These are phyloP conservation scores for Micrastur ruficollis DNA, from an alignment of 2,797 vertebrate genomes.

Conservation along the genomic window DNA sequence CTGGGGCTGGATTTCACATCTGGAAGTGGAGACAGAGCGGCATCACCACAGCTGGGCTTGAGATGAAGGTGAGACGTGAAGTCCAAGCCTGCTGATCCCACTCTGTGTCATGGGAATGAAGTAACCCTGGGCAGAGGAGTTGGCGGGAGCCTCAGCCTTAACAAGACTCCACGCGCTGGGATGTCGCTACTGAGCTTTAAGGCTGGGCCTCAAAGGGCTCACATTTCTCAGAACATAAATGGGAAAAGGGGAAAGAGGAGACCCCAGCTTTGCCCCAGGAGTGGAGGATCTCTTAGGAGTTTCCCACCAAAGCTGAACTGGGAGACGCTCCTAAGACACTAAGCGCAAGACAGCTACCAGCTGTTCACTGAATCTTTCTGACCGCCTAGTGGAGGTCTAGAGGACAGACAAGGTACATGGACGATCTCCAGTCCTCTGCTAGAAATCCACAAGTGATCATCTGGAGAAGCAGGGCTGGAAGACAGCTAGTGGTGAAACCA, in stretches of 20 bases:
- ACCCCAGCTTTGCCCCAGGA: background rate
- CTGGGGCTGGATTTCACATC: background rate
- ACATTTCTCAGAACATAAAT: background rate
- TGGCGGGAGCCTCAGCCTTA: background rate
- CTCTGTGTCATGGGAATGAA: background rate
- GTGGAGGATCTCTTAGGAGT: background rate
- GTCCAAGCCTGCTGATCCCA: background rate
- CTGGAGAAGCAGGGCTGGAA: background rate
- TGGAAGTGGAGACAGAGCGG: background rate
- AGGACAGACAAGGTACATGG: background rate
- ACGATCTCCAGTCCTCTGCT: background rate
- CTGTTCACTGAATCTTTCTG: background rate
- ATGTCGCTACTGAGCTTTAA: background rate
- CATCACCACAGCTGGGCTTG: background rate
- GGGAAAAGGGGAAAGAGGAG: background rate
- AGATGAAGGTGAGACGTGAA: background rate
- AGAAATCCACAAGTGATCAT: background rate
- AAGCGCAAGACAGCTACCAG: background rate
- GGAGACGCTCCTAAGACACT: background rate
- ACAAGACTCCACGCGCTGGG: background rate
- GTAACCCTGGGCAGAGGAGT: background rate
- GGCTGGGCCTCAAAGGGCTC: background rate
- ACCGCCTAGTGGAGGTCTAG: background rate
- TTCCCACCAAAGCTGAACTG: background rate
- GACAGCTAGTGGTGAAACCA: background rate